Conservation (phyloP, 2,797 vertebrate genomes). For the Fistularia commersonii region DNA sequence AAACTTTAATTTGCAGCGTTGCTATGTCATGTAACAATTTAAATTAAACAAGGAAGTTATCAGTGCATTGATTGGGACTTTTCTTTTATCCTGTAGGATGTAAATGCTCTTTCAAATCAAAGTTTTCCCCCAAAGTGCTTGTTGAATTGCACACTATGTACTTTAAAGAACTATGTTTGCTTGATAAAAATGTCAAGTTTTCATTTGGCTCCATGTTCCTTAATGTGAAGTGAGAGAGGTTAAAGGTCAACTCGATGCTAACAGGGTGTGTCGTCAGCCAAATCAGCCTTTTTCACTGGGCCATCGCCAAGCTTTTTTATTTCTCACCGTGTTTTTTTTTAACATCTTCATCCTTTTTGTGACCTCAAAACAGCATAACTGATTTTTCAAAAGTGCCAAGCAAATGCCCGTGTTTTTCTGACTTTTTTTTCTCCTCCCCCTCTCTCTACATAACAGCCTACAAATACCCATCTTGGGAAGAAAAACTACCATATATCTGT, state of each 20-base stretch:
- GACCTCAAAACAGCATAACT: not conserved
- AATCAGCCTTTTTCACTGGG: too few species aligned
- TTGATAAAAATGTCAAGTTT: conserved; percentile 45
- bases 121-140: too few species aligned
- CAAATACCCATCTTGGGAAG: conserved; percentile 25
- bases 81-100: too few species aligned
- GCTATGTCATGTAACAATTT: too few species aligned
- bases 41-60: too few species aligned
- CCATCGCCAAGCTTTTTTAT: conserved; percentile 1
- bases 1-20: too few species aligned
- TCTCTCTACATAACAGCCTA: not conserved
- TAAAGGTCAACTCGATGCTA: conserved; percentile 52
- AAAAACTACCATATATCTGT: conserved; percentile 15
- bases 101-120: too few species aligned
- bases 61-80: too few species aligned
- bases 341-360: too few species aligned
- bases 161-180: not conserved
- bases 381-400: not conserved
- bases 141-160: not conserved
- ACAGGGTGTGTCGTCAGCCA: conserved; percentile 37
- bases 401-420: not conserved
- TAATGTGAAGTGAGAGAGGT: conserved; percentile 37
- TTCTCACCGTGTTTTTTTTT: not conserved
- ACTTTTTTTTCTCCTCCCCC: too few species aligned
- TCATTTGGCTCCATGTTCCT: conserved; percentile 13